phyloP scores from a whole-genome alignment of 2,797 vertebrate species.

The Acipenser oxyrinchus region DNA sequence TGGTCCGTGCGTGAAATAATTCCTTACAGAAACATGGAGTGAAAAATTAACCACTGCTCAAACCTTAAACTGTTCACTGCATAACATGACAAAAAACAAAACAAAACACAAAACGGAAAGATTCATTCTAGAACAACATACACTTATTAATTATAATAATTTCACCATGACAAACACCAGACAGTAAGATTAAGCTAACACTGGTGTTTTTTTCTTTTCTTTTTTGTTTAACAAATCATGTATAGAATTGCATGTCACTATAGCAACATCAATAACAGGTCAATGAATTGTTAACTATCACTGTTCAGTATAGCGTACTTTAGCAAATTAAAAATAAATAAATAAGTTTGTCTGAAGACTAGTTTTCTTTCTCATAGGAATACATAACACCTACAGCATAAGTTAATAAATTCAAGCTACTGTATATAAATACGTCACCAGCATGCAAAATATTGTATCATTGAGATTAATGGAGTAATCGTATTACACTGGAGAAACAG shows the following conservation, averaged over 20 bases:
- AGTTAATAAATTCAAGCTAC: slow-evolving; percentile 98
- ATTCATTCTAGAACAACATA: slow-evolving; percentile 77
- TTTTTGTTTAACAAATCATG: slow-evolving; percentile 68
- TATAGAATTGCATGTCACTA: slow-evolving; percentile 86
- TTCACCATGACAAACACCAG: slow-evolving; percentile 90
- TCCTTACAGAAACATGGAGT: slow-evolving; percentile 88
- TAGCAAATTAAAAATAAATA: slow-evolving; percentile 71
- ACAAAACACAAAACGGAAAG: slow-evolving; percentile 69
- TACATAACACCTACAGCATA: slow-evolving; percentile 98
- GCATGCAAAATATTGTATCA: slow-evolving; percentile 97
- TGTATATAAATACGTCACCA: slow-evolving; percentile 98
- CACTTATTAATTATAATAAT: slow-evolving; percentile 80
- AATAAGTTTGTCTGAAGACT: slow-evolving; percentile 79
- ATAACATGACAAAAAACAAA: slow-evolving; percentile 76
- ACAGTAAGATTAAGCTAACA: slow-evolving; percentile 88
- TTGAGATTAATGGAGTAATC: slow-evolving; percentile 90
- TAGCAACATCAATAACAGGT: slow-evolving; percentile 88
- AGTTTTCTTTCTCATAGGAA: slow-evolving; percentile 87
- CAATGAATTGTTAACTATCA: slow-evolving; percentile 87
- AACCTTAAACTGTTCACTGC: slow-evolving; percentile 80
- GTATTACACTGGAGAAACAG: slow-evolving; percentile 89
- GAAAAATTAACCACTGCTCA: slow-evolving; percentile 70
- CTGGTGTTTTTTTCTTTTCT: slow-evolving; percentile 63
- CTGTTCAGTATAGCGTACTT: slow-evolving; percentile 90
- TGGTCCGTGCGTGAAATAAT: slow-evolving; percentile 87